A percentile compares a stretch with the other conserved stretches of the same genome.
Conservation (phyloP, 2,888 invertebrate species). For the Ichneumoninae sp. region DNA sequence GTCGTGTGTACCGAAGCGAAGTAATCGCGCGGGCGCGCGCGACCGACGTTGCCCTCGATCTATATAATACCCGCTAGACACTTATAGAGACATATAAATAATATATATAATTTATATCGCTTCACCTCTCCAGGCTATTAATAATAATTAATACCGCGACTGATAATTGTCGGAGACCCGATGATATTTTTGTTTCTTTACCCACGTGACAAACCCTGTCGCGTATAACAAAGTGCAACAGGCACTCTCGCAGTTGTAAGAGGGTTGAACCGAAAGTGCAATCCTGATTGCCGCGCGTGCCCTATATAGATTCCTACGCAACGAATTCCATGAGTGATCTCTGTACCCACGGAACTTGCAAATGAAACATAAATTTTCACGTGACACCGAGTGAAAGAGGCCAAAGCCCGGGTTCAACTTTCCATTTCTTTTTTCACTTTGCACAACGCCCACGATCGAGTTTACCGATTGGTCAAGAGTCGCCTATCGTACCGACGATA, state of each 20-base stretch:
- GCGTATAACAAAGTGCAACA: not conserved
- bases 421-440: constrained; percentile 32
- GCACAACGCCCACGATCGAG: constrained; percentile 15
- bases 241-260: not conserved
- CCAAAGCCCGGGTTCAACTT: constrained; percentile 22
- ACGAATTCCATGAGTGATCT: constrained; percentile 35
- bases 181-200: constrained; percentile 1
- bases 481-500: constrained; percentile 50
- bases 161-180: constrained; percentile 65
- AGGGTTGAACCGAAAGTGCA: constrained; percentile 19
- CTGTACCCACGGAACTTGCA: constrained; percentile 22
- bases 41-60: constrained; percentile 19
- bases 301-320: constrained; percentile 32
- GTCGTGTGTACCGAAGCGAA: constrained; percentile 46
- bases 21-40: constrained; percentile 34
- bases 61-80: not conserved
- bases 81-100: constrained; percentile 3
- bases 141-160: constrained; percentile 73
- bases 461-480: constrained; percentile 31
- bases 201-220: constrained; percentile 9
- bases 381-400: constrained; percentile 9
- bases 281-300: constrained; percentile 33
- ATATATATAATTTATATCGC: constrained; percentile 2
- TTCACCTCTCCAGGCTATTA: constrained; percentile 62
- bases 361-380: constrained; percentile 18